A percentile compares a stretch with the other conserved stretches of the same genome.
Evolutionary conservation across 2,888 invertebrate genomes (phyloP).

Genomic region (Folsomia candida): DNA sequence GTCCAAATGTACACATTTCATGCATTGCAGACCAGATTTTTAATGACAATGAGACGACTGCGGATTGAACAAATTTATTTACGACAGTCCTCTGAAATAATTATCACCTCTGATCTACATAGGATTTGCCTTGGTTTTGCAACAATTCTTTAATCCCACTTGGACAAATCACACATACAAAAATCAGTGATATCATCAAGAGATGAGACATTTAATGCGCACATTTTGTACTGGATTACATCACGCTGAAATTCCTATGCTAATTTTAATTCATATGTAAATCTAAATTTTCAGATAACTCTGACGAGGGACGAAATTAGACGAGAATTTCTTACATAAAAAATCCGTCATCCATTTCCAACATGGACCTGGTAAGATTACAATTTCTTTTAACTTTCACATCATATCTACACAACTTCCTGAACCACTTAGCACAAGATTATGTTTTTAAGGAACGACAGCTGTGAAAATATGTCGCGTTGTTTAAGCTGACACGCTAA

Average conservation of each 20-base stretch:
- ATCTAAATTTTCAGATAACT: background rate
- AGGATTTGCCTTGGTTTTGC: too few relatives aligned
- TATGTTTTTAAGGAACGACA: background rate
- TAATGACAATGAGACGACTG: slow-evolving; percentile 12
- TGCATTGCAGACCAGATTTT: background rate
- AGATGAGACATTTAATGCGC: too few relatives aligned
- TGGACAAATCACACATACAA: too few relatives aligned
- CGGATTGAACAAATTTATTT: background rate
- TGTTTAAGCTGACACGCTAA: background rate
- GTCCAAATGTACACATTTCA: background rate
- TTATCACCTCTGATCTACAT: too few relatives aligned
- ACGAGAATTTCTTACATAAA: too few relatives aligned
- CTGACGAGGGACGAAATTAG: background rate
- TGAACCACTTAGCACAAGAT: background rate
- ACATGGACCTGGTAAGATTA: slow-evolving; percentile 13
- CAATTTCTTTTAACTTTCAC: background rate
- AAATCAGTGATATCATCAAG: too few relatives aligned
- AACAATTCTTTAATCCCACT: too few relatives aligned
- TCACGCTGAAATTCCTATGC: too few relatives aligned
- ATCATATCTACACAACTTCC: too few relatives aligned
- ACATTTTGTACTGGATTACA: too few relatives aligned
- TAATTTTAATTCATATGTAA: background rate
- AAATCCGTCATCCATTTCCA: background rate
- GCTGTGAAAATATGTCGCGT: slow-evolving; percentile 11
- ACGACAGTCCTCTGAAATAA: background rate